Evolutionary conservation across 2,888 invertebrate genomes (phyloP).

Genomic region (Catocala sponsa): DNA sequence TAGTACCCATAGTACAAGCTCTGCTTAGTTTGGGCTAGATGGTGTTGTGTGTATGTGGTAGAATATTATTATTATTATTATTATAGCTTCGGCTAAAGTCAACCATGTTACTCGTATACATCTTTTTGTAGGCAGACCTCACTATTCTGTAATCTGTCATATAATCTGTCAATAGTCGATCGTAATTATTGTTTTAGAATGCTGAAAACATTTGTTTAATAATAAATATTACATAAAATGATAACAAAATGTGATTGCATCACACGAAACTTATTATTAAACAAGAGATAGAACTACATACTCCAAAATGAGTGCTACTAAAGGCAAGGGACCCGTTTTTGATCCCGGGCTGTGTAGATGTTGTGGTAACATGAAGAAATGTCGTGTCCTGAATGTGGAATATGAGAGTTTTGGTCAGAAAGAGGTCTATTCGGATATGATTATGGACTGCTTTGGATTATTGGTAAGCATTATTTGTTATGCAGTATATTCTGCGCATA

Average conservation of each 20-base stretch:
- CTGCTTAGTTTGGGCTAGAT: no score
- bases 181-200: background rate
- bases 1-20: no score
- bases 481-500: background rate
- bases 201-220: background rate
- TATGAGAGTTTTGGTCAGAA: constrained; percentile 75
- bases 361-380: constrained; percentile 78
- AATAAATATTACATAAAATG: constrained; percentile 7
- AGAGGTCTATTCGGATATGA: constrained; percentile 79
- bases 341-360: constrained; percentile 79
- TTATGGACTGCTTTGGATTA: constrained; percentile 80
- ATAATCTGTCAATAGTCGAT: constrained; percentile 5
- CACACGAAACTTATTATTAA: background rate
- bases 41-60: no score
- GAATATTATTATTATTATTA: no score
- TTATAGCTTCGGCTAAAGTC: no score
- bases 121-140: no score
- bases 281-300: background rate
- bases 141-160: no score
- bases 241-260: constrained; percentile 10
- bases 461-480: constrained; percentile 61
- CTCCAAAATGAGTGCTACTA: constrained; percentile 62
- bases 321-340: constrained; percentile 71
- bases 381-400: constrained; percentile 75
- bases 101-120: no score